phyloP scores from a whole-genome alignment of 2,113 vertebrate genomes.

The Raja brachyura region DNA sequence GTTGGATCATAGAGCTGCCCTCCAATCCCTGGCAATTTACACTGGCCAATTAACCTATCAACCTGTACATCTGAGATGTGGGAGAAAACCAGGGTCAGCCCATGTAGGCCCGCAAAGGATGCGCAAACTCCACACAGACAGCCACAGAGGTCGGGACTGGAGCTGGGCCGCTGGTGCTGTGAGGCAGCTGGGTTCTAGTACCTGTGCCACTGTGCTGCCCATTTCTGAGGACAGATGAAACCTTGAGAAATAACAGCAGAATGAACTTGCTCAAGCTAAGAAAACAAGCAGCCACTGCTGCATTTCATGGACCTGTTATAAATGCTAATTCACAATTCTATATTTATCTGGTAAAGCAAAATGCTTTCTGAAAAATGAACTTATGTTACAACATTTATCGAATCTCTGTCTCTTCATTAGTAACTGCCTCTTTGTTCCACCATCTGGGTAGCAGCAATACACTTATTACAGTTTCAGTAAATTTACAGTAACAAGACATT shows the following conservation, averaged over 20 bases:
- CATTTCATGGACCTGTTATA: neutral
- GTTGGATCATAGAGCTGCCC: no score
- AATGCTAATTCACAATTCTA: neutral
- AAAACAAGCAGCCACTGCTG: neutral
- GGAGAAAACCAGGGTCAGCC: no score
- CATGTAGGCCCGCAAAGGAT: no score
- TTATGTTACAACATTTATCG: neutral
- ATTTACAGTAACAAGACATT: constrained; percentile 74
- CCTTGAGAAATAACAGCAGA: constrained; percentile 13
- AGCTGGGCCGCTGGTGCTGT: no score
- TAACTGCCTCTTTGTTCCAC: constrained; percentile 62
- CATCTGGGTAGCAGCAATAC: constrained; percentile 75
- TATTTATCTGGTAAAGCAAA: constrained; percentile 11
- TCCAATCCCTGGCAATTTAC: no score
- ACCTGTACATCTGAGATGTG: no score
- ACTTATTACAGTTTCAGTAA: constrained; percentile 78
- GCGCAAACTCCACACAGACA: no score
- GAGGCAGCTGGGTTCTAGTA: no score
- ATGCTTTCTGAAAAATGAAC: neutral
- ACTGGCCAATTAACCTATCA: no score
- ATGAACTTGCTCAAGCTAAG: constrained; percentile 10
- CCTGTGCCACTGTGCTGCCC: no score
- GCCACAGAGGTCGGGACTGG: no score
- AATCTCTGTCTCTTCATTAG: constrained; percentile 28
- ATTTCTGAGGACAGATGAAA: neutral